phyloP scores from a whole-genome alignment of 2,113 vertebrate genomes.

The Lanius collurio region DNA sequence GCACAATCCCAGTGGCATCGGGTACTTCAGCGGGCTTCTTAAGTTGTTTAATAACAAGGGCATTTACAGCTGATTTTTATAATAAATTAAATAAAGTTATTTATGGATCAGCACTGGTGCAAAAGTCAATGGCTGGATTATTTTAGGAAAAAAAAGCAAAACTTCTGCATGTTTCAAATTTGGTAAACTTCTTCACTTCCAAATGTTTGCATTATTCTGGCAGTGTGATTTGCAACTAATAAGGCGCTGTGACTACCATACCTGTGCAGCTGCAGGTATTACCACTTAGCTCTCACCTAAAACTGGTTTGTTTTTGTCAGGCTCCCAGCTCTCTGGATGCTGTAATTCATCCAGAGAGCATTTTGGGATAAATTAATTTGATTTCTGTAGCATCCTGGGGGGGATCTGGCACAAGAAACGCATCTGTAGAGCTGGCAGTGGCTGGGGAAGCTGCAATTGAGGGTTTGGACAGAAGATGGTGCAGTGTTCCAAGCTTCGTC shows the following conservation, averaged over 20 bases:
- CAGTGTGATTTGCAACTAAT: background rate
- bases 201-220: background rate
- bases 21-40: background rate
- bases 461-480: conserved; percentile 76
- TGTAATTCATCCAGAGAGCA: background rate
- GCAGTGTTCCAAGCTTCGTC: conserved; percentile 71
- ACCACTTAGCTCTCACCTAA: background rate
- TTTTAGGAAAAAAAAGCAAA: background rate
- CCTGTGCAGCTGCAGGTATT: background rate
- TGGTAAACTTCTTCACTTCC: background rate
- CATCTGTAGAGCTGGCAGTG: rapidly evolving
- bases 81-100: background rate
- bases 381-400: background rate
- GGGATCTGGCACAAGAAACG: background rate
- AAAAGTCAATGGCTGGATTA: background rate
- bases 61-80: background rate
- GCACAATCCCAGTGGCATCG: background rate
- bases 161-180: background rate
- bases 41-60: background rate
- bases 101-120: background rate
- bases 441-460: conserved; percentile 53
- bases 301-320: background rate
- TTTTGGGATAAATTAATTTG: background rate
- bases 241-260: rapidly evolving
- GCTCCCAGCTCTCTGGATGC: background rate